Percentiles rank a stretch among this genome's conserved stretches.
Conservation (phyloP, 2,113 vertebrate species). For the Laticauda laticaudata region DNA sequence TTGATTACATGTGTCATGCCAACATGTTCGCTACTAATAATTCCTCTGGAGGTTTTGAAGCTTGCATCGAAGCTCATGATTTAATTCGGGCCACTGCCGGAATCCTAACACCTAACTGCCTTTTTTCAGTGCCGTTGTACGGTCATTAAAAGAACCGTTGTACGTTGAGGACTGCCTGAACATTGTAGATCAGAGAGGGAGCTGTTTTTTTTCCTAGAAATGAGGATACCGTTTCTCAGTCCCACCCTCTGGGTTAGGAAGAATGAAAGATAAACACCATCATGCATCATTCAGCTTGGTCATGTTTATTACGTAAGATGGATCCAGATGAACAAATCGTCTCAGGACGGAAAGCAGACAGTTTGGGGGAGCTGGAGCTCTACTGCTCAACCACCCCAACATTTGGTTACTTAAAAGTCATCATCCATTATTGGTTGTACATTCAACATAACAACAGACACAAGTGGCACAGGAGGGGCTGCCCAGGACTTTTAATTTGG, state of each 20-base stretch:
- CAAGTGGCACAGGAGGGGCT: background rate
- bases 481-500: background rate
- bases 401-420: background rate
- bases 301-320: constrained; percentile 88
- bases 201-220: background rate
- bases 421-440: constrained; percentile 3
- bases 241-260: background rate
- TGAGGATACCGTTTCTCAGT: rapidly evolving
- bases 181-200: background rate
- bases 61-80: too few relatives aligned
- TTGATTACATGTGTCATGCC: too few relatives aligned
- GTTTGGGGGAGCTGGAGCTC: constrained; percentile 8
- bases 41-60: too few relatives aligned
- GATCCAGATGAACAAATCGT: constrained; percentile 49
- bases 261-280: constrained; percentile 37
- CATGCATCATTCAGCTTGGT: constrained; percentile 73
- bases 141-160: background rate
- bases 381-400: background rate
- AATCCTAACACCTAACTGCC: too few relatives aligned
- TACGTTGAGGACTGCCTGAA: background rate
- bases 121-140: background rate
- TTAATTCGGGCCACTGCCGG: too few relatives aligned
- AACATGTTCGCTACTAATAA: too few relatives aligned
- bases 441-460: constrained; percentile 48
- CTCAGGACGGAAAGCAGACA: background rate